Evolutionary conservation across 2,113 vertebrate genomes (phyloP).

Genomic region (Phrynosoma blainvillii): DNA sequence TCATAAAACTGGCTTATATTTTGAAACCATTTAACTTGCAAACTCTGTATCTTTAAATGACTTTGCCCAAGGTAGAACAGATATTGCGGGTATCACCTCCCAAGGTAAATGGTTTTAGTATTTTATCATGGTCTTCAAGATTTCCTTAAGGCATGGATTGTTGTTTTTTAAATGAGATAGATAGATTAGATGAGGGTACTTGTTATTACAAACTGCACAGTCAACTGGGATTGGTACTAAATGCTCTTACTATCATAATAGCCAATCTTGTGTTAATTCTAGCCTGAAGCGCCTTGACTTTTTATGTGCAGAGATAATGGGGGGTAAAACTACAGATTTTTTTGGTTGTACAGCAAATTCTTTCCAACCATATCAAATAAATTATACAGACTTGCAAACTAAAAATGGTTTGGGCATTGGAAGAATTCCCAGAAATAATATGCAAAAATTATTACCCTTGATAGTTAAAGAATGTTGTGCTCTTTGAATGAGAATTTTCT

Average conservation of each 20-base stretch:
- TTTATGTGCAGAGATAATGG: constrained; percentile 83
- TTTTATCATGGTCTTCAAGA: constrained; percentile 75
- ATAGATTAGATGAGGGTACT: constrained; percentile 89
- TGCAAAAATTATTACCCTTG: constrained; percentile 81
- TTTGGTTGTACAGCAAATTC: constrained; percentile 73
- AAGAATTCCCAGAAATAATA: constrained; percentile 82
- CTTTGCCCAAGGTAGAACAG: constrained; percentile 78
- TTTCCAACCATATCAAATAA: constrained; percentile 77
- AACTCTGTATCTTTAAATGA: constrained; percentile 69
- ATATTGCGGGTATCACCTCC: constrained; percentile 59
- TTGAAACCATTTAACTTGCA: constrained; percentile 59
- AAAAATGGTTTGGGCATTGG: constrained; percentile 75
- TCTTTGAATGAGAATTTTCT: constrained; percentile 80
- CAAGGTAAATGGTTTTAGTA: constrained; percentile 70
- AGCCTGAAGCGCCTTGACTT: constrained; percentile 87
- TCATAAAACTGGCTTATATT: constrained; percentile 50
- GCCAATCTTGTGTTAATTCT: constrained; percentile 93
- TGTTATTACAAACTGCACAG: constrained; percentile 85
- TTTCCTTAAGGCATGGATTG: constrained; percentile 71
- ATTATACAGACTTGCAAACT: constrained; percentile 77
- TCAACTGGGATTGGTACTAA: constrained; percentile 90
- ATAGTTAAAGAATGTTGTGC: constrained; percentile 69
- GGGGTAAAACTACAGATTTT: constrained; percentile 70
- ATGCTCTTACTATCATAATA: constrained; percentile 89
- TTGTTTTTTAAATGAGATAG: constrained; percentile 41